These are phyloP conservation scores for Dusona sp. DNA, from an alignment of 2,888 invertebrate genomes.

Conservation along the genomic window DNA sequence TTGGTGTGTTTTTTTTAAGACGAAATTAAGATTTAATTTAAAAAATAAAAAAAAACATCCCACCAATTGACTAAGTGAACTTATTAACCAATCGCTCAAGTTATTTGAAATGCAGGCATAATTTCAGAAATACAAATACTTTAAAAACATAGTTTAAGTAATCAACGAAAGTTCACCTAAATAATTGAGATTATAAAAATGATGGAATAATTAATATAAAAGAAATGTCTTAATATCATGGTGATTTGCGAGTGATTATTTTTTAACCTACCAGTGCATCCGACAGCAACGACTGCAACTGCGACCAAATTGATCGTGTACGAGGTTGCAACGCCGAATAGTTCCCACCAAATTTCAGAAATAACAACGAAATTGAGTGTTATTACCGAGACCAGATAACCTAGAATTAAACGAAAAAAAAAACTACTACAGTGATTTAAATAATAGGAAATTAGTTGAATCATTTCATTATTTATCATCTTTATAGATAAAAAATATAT, in stretches of 20 bases:
- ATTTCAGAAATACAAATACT: not conserved
- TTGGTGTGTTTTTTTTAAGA: not conserved
- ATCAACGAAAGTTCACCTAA: not conserved
- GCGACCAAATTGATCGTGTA: conserved; percentile 94
- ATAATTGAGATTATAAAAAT: not conserved
- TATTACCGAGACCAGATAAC: conserved; percentile 92
- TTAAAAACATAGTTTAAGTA: not conserved
- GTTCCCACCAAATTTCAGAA: conserved; percentile 94
- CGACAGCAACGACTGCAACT: conserved; percentile 94
- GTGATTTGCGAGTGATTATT: not conserved
- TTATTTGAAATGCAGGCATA: too few relatives aligned
- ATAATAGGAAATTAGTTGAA: not conserved
- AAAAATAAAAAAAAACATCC: too few relatives aligned
- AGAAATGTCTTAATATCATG: not conserved
- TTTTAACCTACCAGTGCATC: conserved; percentile 90
- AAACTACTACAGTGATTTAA: not conserved
- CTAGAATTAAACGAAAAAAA: conserved; percentile 82
- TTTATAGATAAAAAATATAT: not conserved
- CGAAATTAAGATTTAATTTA: too few relatives aligned
- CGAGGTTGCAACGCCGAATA: conserved; percentile 91
- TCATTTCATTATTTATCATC: not conserved
- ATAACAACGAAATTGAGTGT: conserved; percentile 93
- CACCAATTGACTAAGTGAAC: too few relatives aligned
- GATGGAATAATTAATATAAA: not conserved
- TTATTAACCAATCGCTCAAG: too few relatives aligned